A percentile compares a stretch with the other conserved stretches of the same genome.
Evolutionary conservation across 35 echinoderm and acorn worm species (phyloP).

Genomic region (Lytechinus pictus): DNA sequence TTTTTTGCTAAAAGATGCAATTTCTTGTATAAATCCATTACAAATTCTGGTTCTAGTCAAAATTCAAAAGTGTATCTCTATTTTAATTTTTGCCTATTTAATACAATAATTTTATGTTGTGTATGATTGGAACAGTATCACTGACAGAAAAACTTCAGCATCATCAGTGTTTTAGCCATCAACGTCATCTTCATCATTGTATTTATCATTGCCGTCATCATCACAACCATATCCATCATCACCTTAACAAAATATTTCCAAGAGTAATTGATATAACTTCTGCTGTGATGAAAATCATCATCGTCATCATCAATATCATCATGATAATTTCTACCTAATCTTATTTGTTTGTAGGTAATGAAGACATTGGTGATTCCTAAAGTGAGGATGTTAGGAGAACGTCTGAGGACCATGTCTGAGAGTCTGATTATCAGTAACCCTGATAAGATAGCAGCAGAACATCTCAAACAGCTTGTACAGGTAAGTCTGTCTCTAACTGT

Average conservation of each 20-base stretch:
- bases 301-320: background rate
- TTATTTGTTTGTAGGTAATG: slow-evolving; percentile 59
- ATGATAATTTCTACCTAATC: background rate
- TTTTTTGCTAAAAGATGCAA: too few relatives aligned
- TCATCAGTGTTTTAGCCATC: background rate
- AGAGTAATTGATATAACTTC: background rate
- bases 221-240: background rate
- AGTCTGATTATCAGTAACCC: slow-evolving; percentile 78
- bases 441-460: slow-evolving; percentile 92
- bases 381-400: slow-evolving; percentile 74
- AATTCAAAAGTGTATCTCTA: too few relatives aligned
- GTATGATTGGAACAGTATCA: background rate
- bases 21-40: too few relatives aligned
- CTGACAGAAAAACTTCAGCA: background rate
- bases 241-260: background rate
- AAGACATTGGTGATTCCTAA: slow-evolving; percentile 86
- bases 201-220: background rate
- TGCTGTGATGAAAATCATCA: background rate
- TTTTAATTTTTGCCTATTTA: too few relatives aligned
- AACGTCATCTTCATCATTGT: background rate
- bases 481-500: slow-evolving; percentile 56
- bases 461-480: slow-evolving; percentile 85
- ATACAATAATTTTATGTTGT: too few relatives aligned
- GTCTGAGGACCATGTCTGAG: slow-evolving; percentile 72
- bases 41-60: too few relatives aligned